These are phyloP conservation scores for Sebastes trivittatus DNA, from an alignment of 2,797 vertebrate genomes.

Conservation along the genomic window DNA sequence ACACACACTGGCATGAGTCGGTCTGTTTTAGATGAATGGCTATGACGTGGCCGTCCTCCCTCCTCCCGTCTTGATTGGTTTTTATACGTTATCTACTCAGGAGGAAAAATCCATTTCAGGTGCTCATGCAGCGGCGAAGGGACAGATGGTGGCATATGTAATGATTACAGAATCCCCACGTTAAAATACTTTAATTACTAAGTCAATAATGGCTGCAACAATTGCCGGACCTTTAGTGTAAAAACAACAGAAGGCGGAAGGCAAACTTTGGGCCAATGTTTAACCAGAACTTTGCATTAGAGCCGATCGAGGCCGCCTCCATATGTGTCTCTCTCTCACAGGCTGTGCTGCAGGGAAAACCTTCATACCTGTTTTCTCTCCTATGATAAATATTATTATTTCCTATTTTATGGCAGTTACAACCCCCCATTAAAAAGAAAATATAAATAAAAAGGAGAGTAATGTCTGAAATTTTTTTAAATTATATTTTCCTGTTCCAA, in stretches of 20 bases:
- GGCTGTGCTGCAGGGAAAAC: not conserved
- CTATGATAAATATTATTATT: not conserved
- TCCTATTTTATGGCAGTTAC: not conserved
- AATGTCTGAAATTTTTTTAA: not conserved
- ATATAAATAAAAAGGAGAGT: not conserved
- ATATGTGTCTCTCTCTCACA: conserved; percentile 51
- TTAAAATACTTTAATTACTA: conserved; percentile 99
- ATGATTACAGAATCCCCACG: conserved; percentile 99
- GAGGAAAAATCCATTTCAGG: conserved; percentile 82
- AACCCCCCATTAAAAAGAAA: not conserved
- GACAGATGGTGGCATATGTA: conserved; percentile 97
- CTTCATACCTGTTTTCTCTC: not conserved
- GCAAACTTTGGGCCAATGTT: conserved; percentile 98
- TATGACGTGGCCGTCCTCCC: not conserved
- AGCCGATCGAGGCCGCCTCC: conserved; percentile 64
- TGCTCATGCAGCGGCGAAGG: conserved; percentile 76
- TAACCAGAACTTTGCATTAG: conserved; percentile 99
- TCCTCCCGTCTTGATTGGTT: conserved; percentile 48
- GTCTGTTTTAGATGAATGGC: conserved; percentile 25
- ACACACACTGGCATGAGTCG: not conserved
- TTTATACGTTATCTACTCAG: conserved; percentile 77
- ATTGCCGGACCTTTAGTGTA: conserved; percentile 90
- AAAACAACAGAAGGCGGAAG: conserved; percentile 99
- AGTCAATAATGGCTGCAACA: conserved; percentile 98
- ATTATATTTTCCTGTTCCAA: not conserved